phyloP scores from a whole-genome alignment of 2,797 vertebrate genomes.

The Synanceia verrucosa region DNA sequence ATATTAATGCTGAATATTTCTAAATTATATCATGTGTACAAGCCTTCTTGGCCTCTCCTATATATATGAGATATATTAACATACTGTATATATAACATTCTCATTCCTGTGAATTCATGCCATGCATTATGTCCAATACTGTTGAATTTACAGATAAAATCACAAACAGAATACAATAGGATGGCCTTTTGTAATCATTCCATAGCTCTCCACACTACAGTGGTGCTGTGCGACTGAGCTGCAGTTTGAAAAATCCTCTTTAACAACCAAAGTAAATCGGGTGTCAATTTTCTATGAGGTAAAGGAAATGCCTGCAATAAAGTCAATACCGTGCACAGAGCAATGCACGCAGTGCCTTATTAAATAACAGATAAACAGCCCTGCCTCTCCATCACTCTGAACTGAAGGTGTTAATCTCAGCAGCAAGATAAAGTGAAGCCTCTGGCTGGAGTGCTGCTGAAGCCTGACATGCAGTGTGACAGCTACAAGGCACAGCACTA shows the following conservation, averaged over 20 bases:
- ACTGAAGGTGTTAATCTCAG: background rate
- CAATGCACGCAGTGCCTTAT: background rate
- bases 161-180: background rate
- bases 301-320: slow-evolving; percentile 22
- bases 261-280: slow-evolving; percentile 17
- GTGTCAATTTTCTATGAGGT: slow-evolving; percentile 37
- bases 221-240: background rate
- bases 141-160: background rate
- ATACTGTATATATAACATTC: no score
- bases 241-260: slow-evolving; percentile 24
- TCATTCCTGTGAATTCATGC: no score
- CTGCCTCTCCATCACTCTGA: background rate
- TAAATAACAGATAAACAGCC: slow-evolving; percentile 24
- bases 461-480: slow-evolving; percentile 8
- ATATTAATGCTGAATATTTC: no score
- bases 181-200: background rate
- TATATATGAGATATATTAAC: no score
- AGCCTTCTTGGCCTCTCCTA: no score
- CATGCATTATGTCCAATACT: background rate
- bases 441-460: slow-evolving; percentile 8
- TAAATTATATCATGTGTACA: no score
- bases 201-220: background rate
- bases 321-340: slow-evolving; percentile 28
- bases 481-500: slow-evolving; percentile 32
- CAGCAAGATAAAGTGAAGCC: slow-evolving; percentile 16